These are phyloP conservation scores for Palythoa caribaeorum DNA, from an alignment of 92 coral and sea anemone genomes.

Conservation along the genomic window DNA sequence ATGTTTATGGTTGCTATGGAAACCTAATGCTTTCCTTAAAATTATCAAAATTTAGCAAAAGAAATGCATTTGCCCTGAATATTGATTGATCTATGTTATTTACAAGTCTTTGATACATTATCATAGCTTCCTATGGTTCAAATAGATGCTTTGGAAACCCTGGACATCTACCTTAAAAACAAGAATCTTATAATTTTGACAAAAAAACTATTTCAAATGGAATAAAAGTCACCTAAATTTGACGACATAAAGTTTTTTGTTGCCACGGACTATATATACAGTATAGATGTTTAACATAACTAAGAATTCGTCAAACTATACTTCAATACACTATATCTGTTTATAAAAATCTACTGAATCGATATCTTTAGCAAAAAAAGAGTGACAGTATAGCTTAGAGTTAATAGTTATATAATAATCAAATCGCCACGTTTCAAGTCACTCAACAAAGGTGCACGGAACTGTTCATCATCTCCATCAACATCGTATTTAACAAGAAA, in stretches of 20 bases:
- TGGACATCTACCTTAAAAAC: conserved; percentile 8
- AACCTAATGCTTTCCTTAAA: conserved; percentile 24
- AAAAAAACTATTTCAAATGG: conserved; percentile 16
- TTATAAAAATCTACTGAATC: background rate
- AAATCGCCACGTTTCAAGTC: conserved; percentile 29
- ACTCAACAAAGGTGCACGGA: conserved; percentile 34
- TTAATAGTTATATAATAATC: conserved; percentile 1
- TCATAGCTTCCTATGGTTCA: conserved; percentile 12
- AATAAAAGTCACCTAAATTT: conserved; percentile 23
- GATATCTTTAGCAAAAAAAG: conserved; percentile 1
- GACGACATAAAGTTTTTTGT: conserved; percentile 4
- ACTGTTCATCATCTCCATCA: conserved; percentile 26
- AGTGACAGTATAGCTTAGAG: background rate
- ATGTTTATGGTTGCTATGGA: conserved; percentile 38
- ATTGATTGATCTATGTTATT: conserved; percentile 31
- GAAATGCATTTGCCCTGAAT: background rate
- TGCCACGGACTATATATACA: conserved; percentile 20
- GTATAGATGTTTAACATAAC: background rate
- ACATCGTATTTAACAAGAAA: conserved; percentile 22
- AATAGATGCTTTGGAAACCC: conserved; percentile 36
- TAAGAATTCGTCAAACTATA: conserved; percentile 6
- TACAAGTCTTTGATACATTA: conserved; percentile 3
- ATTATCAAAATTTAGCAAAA: conserved; percentile 16
- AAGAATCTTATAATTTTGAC: background rate
- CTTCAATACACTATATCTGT: conserved; percentile 8